phyloP scores from a whole-genome alignment of 2,797 vertebrate species.

The Alectoris magna region DNA sequence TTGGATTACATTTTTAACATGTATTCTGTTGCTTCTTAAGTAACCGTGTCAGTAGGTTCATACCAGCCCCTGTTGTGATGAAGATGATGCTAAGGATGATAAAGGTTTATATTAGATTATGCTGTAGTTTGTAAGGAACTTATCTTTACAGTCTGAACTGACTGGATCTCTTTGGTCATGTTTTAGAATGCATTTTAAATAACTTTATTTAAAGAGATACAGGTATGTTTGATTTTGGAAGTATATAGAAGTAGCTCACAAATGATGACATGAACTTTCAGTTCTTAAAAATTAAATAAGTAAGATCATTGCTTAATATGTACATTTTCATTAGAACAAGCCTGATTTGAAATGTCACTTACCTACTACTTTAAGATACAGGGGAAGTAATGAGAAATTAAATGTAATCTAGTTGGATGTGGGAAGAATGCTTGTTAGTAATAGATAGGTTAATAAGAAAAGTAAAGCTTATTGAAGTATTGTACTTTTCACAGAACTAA shows the following conservation, averaged over 20 bases:
- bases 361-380: not conserved
- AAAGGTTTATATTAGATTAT: not conserved
- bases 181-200: not conserved
- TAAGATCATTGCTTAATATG: not conserved
- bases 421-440: slow-evolving; percentile 25
- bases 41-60: not conserved
- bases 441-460: not conserved
- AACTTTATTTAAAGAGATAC: not conserved
- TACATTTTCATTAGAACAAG: slow-evolving; percentile 11
- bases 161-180: not conserved
- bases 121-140: not conserved
- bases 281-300: not conserved
- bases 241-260: not conserved
- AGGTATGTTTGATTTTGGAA: not conserved
- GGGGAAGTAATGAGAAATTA: slow-evolving; percentile 26
- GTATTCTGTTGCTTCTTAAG: not conserved
- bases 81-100: not conserved
- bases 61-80: not conserved
- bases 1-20: not conserved
- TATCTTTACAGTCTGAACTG: not conserved
- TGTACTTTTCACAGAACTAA: slow-evolving; percentile 9
- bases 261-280: not conserved
- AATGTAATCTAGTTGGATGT: not conserved
- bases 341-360: slow-evolving; percentile 25
- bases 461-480: slow-evolving; percentile 9